phyloP scores from a whole-genome alignment of 2,113 vertebrate genomes.

The Anas platyrhynchos region DNA sequence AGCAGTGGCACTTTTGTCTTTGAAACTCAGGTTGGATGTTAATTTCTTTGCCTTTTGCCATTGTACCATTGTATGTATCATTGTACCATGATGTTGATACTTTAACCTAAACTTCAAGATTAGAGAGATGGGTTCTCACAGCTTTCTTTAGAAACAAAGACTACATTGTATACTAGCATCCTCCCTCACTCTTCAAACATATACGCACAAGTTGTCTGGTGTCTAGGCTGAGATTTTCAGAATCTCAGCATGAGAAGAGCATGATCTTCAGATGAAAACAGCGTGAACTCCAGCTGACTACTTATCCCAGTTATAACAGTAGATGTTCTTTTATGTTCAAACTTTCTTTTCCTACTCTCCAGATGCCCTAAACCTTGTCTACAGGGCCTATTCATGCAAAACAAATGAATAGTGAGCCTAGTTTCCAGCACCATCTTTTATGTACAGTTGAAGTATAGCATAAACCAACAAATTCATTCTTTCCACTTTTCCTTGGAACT shows the following conservation, averaged over 20 bases:
- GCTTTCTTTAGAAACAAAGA: not conserved
- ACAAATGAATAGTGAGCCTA: not conserved
- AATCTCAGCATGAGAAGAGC: too few species aligned
- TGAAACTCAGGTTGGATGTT: not conserved
- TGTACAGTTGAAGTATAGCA: not conserved
- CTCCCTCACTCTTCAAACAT: not conserved
- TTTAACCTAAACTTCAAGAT: not conserved
- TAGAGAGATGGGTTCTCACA: not conserved
- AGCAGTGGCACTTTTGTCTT: not conserved
- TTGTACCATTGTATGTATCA: too few species aligned
- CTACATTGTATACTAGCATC: too few species aligned
- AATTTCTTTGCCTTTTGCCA: not conserved
- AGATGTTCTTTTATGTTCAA: not conserved
- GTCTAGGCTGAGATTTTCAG: not conserved
- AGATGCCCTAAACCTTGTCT: not conserved
- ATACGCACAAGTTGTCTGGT: fast-evolving
- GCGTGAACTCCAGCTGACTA: not conserved
- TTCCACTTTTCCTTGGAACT: not conserved
- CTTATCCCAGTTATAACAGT: not conserved
- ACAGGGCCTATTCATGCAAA: fast-evolving
- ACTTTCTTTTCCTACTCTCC: not conserved
- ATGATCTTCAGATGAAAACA: not conserved
- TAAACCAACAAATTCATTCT: not conserved
- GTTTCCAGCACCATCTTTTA: not conserved
- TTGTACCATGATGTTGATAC: not conserved